Evolutionary conservation across 2,113 vertebrate species (phyloP).

Genomic region (Halcyon senegalensis): DNA sequence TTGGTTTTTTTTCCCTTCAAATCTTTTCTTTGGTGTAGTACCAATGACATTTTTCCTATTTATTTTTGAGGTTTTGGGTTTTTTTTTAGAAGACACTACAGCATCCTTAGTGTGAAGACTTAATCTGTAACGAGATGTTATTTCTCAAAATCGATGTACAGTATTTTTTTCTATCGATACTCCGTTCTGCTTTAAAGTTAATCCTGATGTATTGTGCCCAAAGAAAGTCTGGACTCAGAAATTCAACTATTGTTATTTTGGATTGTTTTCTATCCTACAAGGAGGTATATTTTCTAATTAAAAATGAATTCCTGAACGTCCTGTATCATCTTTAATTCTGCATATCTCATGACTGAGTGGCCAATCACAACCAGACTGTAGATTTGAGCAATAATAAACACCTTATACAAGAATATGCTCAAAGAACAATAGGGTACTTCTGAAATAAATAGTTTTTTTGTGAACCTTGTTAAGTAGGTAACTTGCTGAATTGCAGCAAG

Average conservation of each 20-base stretch:
- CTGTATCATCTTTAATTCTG: background rate
- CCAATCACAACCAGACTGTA: conserved; percentile 1
- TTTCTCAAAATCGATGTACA: background rate
- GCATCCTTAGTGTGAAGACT: background rate
- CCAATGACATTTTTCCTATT: background rate
- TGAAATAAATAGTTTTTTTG: background rate
- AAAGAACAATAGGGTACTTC: background rate
- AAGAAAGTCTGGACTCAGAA: background rate
- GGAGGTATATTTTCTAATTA: background rate
- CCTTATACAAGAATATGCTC: background rate
- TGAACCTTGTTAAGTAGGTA: conserved; percentile 13
- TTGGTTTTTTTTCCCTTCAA: background rate
- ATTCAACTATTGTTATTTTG: background rate
- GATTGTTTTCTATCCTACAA: background rate
- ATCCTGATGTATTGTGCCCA: background rate
- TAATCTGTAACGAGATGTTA: background rate
- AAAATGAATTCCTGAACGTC: background rate
- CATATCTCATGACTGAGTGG: conserved; percentile 3
- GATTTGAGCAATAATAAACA: conserved; percentile 12
- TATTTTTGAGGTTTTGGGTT: background rate
- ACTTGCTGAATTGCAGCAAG: conserved; percentile 28
- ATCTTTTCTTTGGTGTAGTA: background rate
- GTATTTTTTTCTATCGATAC: background rate
- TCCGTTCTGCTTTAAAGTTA: background rate
- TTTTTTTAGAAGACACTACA: background rate